Evolutionary conservation across 2,888 invertebrate genomes (phyloP).

Genomic region (Allophyes oxyacanthae): DNA sequence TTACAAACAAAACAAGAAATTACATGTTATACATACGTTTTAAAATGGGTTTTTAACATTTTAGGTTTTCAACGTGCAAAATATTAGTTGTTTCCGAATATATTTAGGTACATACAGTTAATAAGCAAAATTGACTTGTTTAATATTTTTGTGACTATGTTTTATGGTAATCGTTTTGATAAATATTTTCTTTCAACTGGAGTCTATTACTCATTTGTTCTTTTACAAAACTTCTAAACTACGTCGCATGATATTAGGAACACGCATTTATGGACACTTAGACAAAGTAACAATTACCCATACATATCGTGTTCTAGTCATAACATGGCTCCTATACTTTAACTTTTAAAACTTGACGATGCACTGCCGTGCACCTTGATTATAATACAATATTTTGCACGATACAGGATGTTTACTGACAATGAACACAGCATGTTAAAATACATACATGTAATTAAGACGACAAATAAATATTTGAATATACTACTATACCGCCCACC

Average conservation of each 20-base stretch:
- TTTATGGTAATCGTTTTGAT: slow-evolving; percentile 7
- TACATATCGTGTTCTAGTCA: slow-evolving; percentile 12
- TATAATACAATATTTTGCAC: slow-evolving; percentile 46
- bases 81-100: slow-evolving; percentile 23
- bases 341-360: slow-evolving; percentile 13
- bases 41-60: slow-evolving; percentile 13
- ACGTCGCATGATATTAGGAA: slow-evolving; percentile 40
- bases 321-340: slow-evolving; percentile 16
- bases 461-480: slow-evolving; percentile 31
- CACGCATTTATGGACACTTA: slow-evolving; percentile 39
- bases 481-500: slow-evolving; percentile 45
- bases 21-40: not conserved
- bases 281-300: slow-evolving; percentile 31
- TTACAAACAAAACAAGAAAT: slow-evolving; percentile 35
- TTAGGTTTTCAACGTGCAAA: slow-evolving; percentile 34
- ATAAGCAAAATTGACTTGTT: slow-evolving; percentile 36
- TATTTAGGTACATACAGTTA: slow-evolving; percentile 11
- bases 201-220: slow-evolving; percentile 25
- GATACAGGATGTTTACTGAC: slow-evolving; percentile 23
- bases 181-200: slow-evolving; percentile 14
- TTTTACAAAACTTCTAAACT: slow-evolving; percentile 8
- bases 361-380: slow-evolving; percentile 7
- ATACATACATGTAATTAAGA: slow-evolving; percentile 30
- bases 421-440: slow-evolving; percentile 48
- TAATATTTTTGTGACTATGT: slow-evolving; percentile 22